Conservation (phyloP, 2,888 invertebrate genomes). For the Caenorhabditis afra region DNA sequence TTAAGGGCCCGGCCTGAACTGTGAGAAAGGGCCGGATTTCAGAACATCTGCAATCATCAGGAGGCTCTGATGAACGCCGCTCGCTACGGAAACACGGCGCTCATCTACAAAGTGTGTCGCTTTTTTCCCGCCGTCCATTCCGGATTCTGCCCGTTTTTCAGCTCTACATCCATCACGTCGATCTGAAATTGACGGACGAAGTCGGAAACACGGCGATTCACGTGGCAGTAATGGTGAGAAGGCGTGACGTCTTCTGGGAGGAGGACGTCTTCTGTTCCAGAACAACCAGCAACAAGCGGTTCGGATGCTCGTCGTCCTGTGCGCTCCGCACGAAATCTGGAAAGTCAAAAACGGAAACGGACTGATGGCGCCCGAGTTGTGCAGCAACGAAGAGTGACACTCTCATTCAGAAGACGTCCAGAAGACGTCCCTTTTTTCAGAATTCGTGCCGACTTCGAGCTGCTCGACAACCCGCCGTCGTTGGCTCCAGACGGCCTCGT, state of each 20-base stretch:
- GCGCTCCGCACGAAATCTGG: slow-evolving; percentile 61
- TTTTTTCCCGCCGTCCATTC: background rate
- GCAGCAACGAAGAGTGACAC: slow-evolving; percentile 36
- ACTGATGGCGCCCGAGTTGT: slow-evolving; percentile 49
- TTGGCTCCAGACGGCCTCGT: slow-evolving; percentile 36
- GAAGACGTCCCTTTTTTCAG: slow-evolving; percentile 16
- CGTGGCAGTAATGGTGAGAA: slow-evolving; percentile 53
- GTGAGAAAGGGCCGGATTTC: background rate
- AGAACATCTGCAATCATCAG: slow-evolving; percentile 59
- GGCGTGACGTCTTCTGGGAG: slow-evolving; percentile 2
- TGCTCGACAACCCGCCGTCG: slow-evolving; percentile 39
- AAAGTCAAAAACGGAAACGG: slow-evolving; percentile 59
- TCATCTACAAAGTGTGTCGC: slow-evolving; percentile 48
- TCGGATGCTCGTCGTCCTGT: slow-evolving; percentile 61
- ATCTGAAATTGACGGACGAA: slow-evolving; percentile 56
- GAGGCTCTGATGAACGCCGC: slow-evolving; percentile 62
- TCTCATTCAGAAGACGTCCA: background rate
- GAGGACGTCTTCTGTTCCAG: slow-evolving; percentile 19
- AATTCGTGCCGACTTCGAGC: slow-evolving; percentile 50
- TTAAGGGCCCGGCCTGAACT: no score
- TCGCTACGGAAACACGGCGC: slow-evolving; percentile 55
- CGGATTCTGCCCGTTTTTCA: slow-evolving; percentile 21
- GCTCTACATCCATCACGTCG: slow-evolving; percentile 54
- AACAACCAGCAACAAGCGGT: slow-evolving; percentile 53
- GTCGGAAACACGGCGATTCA: slow-evolving; percentile 66